Base-by-base conservation (phyloP, 2,113 vertebrate genomes). In the Phaethornis superciliosus region DNA sequence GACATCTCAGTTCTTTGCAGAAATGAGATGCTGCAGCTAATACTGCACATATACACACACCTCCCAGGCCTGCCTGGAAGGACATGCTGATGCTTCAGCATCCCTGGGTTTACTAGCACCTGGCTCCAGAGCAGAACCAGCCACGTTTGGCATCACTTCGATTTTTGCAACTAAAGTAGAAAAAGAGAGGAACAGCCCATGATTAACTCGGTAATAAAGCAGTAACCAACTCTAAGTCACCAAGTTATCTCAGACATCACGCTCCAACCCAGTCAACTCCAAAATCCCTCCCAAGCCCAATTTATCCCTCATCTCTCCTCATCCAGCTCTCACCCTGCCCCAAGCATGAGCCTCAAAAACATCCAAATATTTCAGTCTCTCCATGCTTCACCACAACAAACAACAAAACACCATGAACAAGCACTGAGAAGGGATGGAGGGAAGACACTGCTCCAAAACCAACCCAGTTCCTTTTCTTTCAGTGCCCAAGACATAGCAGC, bases 81-180 rank as follows among this genome's bases (percentile, higher is more conserved):
- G 79, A 65, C 33, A 52, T 1, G 4, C 27, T 47, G 62, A 65
- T 19, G 28, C 58, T 24, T 23, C 68, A 23, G 30, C 60, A 59
- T 3, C 81, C 64, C 3, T 7, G 42, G 33, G 22, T 44, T 32
- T 5, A 8, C 42, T n/a, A 70, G 69, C 46, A 60, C 18, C 63
- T 20, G 20, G 32, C 75, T 59, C 27, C 5, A 0, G 28, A 76
- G 18, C 56, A 58, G 52, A 49, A 14, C 56, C 60, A 46, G n/a
- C 40, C 71, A 33, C 0, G 1, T 55, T 35, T 6, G 8, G 54
- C 62, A 68, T 6, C 1, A 0, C 67, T 40, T 62, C 18, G 27
- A 21, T 15, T 86, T 81, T 62, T 59, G 70, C 24, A 27, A 13
- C 4, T 49, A 9, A 26, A 85, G n/a, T 21, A 60, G 55, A 56